Conservation (phyloP, 2,113 vertebrate species). For the Tichodroma muraria region DNA sequence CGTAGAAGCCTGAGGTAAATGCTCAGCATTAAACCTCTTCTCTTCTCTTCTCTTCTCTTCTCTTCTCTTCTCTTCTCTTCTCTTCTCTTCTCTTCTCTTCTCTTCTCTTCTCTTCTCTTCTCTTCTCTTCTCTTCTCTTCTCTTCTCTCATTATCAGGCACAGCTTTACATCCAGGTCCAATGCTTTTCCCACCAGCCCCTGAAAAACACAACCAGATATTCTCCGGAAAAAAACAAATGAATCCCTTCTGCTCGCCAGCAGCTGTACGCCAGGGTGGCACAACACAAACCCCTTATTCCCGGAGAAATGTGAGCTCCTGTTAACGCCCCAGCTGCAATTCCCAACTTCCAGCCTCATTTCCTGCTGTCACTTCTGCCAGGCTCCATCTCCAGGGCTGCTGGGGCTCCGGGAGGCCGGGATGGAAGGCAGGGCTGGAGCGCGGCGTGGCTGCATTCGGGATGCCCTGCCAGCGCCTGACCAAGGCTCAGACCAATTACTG, state of each 20-base stretch:
- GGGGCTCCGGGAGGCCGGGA: accelerated
- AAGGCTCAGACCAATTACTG: not conserved
- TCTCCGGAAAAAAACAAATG: not conserved
- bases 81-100: not conserved
- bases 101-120: not conserved
- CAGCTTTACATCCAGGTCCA: not conserved
- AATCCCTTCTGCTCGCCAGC: accelerated
- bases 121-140: not conserved
- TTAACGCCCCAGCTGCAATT: not conserved
- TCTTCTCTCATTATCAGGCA: not conserved
- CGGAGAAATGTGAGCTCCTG: not conserved
- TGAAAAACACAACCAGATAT: not conserved
- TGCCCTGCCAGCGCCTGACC: not conserved
- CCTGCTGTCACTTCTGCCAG: not conserved
- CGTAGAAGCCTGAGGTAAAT: not conserved
- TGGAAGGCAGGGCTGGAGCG: not conserved
- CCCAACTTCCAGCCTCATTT: not conserved
- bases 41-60: not conserved
- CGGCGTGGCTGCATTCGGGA: not conserved
- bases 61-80: not conserved
- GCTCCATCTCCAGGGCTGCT: not conserved
- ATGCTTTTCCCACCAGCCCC: not conserved
- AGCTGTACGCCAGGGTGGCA: accelerated
- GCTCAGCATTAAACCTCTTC: not conserved
- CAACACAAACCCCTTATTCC: accelerated